phyloP scores from a whole-genome alignment of 2,797 vertebrate genomes.

The Microtus agrestis region DNA sequence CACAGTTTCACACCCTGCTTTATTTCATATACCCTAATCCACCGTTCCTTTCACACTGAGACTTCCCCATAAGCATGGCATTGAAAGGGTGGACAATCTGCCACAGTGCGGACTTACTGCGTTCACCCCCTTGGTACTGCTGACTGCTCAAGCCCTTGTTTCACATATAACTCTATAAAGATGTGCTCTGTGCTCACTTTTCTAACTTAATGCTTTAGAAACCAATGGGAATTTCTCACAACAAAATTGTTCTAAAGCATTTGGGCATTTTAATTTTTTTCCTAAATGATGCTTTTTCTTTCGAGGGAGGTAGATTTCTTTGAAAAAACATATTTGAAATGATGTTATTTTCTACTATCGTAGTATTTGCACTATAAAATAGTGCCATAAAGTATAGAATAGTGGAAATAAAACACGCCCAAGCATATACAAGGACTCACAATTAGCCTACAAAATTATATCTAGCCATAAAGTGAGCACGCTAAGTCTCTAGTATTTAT shows the following conservation, averaged over 20 bases:
- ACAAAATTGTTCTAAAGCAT: constrained; percentile 46
- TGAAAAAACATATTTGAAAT: constrained; percentile 47
- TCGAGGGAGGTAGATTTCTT: constrained; percentile 3
- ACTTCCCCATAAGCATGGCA: constrained; percentile 45
- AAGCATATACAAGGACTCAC: constrained; percentile 38
- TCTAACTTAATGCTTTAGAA: constrained; percentile 62
- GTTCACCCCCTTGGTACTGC: not conserved
- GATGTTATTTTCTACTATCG: constrained; percentile 69
- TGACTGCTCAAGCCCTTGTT: constrained; percentile 25
- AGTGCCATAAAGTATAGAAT: constrained; percentile 65
- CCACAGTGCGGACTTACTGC: constrained; percentile 14
- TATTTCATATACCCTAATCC: not conserved
- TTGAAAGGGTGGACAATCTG: constrained; percentile 46
- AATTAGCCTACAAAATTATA: constrained; percentile 68
- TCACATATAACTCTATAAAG: constrained; percentile 1
- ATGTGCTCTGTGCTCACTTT: not conserved
- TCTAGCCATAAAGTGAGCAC: constrained; percentile 54
- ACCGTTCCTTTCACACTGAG: constrained; percentile 51
- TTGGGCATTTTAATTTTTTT: not conserved
- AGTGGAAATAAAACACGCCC: constrained; percentile 69
- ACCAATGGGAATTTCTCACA: constrained; percentile 46
- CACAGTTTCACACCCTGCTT: constrained; percentile 50
- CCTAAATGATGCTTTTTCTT: constrained; percentile 6
- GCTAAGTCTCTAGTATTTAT: constrained; percentile 63
- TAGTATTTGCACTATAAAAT: constrained; percentile 67